Base-by-base conservation (phyloP, 2,888 invertebrate genomes). In the Dermolepida albohirtum region DNA sequence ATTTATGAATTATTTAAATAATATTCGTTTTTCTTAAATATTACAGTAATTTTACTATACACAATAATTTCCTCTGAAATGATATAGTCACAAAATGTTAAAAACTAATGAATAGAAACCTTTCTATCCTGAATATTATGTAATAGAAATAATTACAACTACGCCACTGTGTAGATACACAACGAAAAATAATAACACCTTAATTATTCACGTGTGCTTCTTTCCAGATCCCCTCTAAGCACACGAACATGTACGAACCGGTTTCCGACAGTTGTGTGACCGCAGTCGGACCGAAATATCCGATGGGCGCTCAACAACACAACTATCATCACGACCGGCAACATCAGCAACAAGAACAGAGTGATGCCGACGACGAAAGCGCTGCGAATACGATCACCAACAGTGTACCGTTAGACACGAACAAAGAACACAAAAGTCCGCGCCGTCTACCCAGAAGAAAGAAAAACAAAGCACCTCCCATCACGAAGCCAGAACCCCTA, bases 241-340 rank as follows among this genome's bases (percentile, higher is more conserved):
- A 73, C 62, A 74, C 80, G 75, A 78, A 75, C 71, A 82, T 82
- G 82, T 82, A 82, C 78, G 81, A 82, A 71, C 80, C 81, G 39
- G 82, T 82, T 50, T 74, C 78, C 68, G 79, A 79, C 71, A 75
- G 76, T 71, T 80, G 78, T 76, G 75, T 78, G 70, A 76, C 77
- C 27, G 76, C 77, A 44, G 75, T 77, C 69, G 76, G 77, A 69
- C 68, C 74, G 67, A 73, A 73, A 69, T 72, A 63, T 54, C 65
- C 71, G 64, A 57, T 64, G 62, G 62, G 43, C 55, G 52, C 62
- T 43, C 70, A 75, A 74, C 71, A 79, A 78, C 75, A 73, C 75
- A 66, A 75, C 75, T 12, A 76, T 76, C 50, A 74, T 77, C 68
- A 75, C 75, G 69, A 64, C 73, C 66, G 72, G 64, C 71, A 67